Conservation (phyloP, 2,113 vertebrate species). For the Rhagologus leucostigma region DNA sequence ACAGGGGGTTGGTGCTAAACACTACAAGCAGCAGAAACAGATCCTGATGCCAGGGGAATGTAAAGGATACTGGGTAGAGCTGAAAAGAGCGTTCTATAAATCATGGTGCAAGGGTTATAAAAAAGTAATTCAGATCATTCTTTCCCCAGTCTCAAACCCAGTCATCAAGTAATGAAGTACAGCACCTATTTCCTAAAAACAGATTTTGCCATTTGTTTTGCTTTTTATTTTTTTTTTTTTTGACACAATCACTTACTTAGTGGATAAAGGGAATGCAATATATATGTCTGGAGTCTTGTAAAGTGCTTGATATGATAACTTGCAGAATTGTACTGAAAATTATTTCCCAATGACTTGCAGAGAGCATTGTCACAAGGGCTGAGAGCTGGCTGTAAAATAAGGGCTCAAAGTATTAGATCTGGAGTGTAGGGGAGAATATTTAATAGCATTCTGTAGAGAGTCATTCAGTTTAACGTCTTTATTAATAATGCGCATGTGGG, state of each 20-base stretch:
- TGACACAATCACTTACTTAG: not conserved
- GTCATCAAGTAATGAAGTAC: not conserved
- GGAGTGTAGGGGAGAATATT: conserved; percentile 2
- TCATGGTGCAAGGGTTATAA: not conserved
- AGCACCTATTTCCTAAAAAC: not conserved
- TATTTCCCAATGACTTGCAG: not conserved
- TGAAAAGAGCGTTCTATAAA: not conserved
- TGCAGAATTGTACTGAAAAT: not conserved
- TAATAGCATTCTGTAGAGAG: conserved; percentile 29
- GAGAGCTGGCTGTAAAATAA: conserved; percentile 1
- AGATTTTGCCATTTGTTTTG: not conserved
- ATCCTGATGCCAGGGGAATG: not conserved
- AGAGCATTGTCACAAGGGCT: not conserved
- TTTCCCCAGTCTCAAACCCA: not conserved
- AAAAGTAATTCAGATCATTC: not conserved
- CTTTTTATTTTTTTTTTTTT: not conserved
- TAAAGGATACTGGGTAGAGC: not conserved
- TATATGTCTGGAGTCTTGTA: not conserved
- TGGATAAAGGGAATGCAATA: not conserved
- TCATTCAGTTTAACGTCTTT: conserved; percentile 44
- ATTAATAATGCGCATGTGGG: conserved; percentile 46
- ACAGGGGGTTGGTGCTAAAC: not conserved
- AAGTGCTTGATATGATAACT: not conserved
- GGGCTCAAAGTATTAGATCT: not conserved
- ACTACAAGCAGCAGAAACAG: not conserved